Evolutionary conservation across 2,888 invertebrate species (phyloP).

Genomic region (Cryptocheilus praepositus): DNA sequence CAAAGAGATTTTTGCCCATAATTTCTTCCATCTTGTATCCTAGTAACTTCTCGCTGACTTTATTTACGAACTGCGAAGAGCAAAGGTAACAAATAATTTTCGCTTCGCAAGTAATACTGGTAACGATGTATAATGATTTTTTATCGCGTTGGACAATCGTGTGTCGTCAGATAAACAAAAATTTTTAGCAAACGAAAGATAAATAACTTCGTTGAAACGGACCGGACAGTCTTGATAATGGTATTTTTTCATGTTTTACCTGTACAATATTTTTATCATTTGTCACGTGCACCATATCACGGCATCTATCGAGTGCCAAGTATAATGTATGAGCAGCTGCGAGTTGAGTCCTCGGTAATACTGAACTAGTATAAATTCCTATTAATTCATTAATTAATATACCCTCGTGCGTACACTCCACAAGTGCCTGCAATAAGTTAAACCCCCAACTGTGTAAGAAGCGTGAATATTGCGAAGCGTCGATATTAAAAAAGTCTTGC

Average conservation of each 20-base stretch:
- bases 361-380: constrained; percentile 87
- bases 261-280: constrained; percentile 90
- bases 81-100: no score
- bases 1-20: constrained; percentile 78
- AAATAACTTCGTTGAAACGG: neutral
- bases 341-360: constrained; percentile 85
- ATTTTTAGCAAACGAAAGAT: neutral
- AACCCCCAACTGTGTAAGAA: neutral
- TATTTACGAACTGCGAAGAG: constrained; percentile 86
- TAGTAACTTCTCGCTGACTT: constrained; percentile 88
- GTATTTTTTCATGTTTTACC: constrained; percentile 48
- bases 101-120: no score
- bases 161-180: neutral
- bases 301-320: constrained; percentile 89
- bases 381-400: constrained; percentile 82
- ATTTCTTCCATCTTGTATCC: constrained; percentile 83
- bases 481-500: neutral
- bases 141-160: neutral
- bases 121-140: no score
- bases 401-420: constrained; percentile 76
- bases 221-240: neutral
- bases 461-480: neutral
- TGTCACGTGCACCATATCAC: constrained; percentile 91
- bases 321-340: constrained; percentile 88
- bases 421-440: constrained; percentile 73